Conservation (phyloP, 2,797 vertebrate genomes). For the Gymnopithys bicolor region DNA sequence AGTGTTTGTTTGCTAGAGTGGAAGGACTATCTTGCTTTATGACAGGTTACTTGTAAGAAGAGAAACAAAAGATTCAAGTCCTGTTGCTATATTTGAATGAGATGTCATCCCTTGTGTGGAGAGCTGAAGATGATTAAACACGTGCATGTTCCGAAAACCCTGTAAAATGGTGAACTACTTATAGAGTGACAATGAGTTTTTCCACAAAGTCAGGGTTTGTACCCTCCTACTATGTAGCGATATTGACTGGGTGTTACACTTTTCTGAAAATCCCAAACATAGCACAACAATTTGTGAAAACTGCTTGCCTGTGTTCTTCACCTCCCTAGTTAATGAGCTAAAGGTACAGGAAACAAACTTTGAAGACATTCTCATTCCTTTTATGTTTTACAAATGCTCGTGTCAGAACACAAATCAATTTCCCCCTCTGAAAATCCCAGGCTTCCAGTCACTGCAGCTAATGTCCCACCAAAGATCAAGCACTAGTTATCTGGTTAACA, state of each 20-base stretch:
- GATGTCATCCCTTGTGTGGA: background rate
- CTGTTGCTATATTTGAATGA: background rate
- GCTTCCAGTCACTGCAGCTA: background rate
- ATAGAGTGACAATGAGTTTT: background rate
- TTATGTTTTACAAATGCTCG: background rate
- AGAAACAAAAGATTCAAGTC: background rate
- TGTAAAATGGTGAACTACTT: background rate
- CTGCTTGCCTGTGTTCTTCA: background rate
- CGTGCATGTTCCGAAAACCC: background rate
- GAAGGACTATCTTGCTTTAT: background rate
- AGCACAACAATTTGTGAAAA: background rate
- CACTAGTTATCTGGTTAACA: background rate
- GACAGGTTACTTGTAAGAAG: background rate
- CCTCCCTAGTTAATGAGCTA: background rate
- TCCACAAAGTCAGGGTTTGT: fast-evolving
- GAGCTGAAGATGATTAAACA: background rate
- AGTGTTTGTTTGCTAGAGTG: background rate
- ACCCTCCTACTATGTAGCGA: background rate
- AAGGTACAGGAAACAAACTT: background rate
- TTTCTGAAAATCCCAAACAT: background rate
- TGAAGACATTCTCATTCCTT: background rate
- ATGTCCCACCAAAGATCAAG: background rate
- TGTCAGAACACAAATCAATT: background rate
- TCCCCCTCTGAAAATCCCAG: background rate
- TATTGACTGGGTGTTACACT: fast-evolving